Percentiles rank a stretch among this genome's conserved stretches.
These are phyloP conservation scores for Mechanitis mazaeus DNA, from an alignment of 2,888 invertebrate species.

Conservation along the genomic window DNA sequence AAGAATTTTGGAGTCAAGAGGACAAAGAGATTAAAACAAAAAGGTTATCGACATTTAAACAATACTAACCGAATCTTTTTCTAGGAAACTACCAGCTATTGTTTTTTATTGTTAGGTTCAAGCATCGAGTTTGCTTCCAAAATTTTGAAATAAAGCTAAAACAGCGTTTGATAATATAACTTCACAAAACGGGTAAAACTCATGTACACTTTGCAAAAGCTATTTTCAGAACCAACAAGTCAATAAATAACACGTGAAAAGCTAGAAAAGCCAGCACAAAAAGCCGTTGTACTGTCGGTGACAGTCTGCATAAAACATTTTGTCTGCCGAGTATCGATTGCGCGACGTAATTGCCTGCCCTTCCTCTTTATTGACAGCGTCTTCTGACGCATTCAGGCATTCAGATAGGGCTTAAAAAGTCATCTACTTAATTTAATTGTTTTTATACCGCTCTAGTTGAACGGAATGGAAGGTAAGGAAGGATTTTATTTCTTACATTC, in stretches of 20 bases:
- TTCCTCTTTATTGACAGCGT: conserved; percentile 57
- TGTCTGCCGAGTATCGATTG: conserved; percentile 46
- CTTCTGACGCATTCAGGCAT: conserved; percentile 29
- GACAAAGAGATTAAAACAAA: conserved; percentile 14
- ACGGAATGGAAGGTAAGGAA: no score
- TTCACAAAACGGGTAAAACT: background rate
- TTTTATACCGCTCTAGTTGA: background rate
- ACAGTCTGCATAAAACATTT: conserved; percentile 30
- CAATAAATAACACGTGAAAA: conserved; percentile 8
- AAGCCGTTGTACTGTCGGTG: conserved; percentile 16
- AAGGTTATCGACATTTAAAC: conserved; percentile 21
- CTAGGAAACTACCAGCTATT: background rate
- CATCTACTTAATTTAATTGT: conserved; percentile 18
- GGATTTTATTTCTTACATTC: no score
- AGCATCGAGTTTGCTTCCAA: background rate
- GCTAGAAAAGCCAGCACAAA: conserved; percentile 19
- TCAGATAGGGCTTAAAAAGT: conserved; percentile 15
- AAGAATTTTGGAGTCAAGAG: conserved; percentile 20
- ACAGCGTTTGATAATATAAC: no score
- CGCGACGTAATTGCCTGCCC: conserved; percentile 55
- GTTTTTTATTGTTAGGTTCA: background rate
- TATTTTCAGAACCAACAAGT: conserved; percentile 1
- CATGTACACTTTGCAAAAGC: background rate
- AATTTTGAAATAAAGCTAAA: no score
- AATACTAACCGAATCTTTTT: background rate